Evolutionary conservation across 2,113 vertebrate genomes (phyloP), one percentile per base, ranked within the genome.

Genomic region (Scomber scombrus): DNA sequence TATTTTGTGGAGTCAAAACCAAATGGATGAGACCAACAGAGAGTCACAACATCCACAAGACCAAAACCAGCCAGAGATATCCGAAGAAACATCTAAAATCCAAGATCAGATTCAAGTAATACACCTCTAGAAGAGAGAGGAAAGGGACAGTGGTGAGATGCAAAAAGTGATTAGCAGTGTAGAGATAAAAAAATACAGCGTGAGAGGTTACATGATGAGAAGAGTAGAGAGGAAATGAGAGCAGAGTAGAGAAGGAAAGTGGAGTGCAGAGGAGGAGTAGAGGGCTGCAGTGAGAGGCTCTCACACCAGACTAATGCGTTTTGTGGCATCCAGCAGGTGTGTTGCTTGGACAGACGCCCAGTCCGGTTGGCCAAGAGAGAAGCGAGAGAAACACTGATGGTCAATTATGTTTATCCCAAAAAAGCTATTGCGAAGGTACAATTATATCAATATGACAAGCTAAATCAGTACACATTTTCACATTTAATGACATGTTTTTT

Each of bases 251-350:
- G 34, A 8, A 19, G 70, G 13, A 71, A 45, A 57, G 76, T 26
- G 52, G 21, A 49, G 68, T 18, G 47, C 8, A 45, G 68, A 40
- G 68, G 64, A 75, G 56, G 52, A 86, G 80, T 18, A 19, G 63
- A 62, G 80, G 55, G 58, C 60, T 79, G 68, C 78, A 68, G 43
- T 50, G 55, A 84, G 68, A 69, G 67, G 23, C 74, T 70, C 67
- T 82, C 85, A 71, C 65, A 63, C 31, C 62, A 70, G 21, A 71
- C 80, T 86, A 71, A 83, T 88, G 81, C 79, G 74, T 75, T 82
- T 72, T 78, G 76, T 86, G 78, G 84, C 62, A 66, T 73, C 88
- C 77, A 86, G 80, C 88, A 90, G 89, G 88, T 87, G 88, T 84
- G 71, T 81, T 45, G 21, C 57, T 81, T 88, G 91, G 90, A 91